Evolutionary conservation across 2,113 vertebrate species (phyloP).

Genomic region (Aptenodytes forsteri): DNA sequence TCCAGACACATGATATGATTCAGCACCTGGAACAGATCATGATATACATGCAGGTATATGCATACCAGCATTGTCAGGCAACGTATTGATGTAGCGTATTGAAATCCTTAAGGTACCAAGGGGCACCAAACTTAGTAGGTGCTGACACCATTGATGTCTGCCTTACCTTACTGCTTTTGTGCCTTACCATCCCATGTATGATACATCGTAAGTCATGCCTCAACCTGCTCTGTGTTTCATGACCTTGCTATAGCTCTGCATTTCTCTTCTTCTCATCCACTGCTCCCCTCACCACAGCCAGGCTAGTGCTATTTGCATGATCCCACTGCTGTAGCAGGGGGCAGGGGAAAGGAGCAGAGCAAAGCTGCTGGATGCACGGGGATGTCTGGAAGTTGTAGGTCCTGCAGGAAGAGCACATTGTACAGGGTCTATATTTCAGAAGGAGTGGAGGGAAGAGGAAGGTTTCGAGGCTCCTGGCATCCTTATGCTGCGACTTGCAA

Average conservation of each 20-base stretch:
- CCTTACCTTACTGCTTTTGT: neutral
- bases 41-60: neutral
- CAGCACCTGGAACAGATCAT: neutral
- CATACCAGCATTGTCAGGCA: neutral
- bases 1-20: neutral
- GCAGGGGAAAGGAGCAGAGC: neutral
- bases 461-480: neutral
- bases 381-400: neutral
- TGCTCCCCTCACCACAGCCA: neutral
- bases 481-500: neutral
- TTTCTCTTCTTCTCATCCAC: neutral
- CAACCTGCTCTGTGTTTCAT: neutral
- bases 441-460: neutral
- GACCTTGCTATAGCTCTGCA: neutral
- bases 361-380: neutral
- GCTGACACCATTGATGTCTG: neutral
- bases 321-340: neutral
- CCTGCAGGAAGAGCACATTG: neutral
- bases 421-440: neutral
- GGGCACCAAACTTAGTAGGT: neutral
- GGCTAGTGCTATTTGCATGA: neutral
- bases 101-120: neutral
- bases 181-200: neutral
- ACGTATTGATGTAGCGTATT: no score
- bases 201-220: neutral